Percentiles rank a stretch among this genome's conserved stretches.
Evolutionary conservation across 2,888 invertebrate genomes (phyloP).

Genomic region (Dryobotodes eremita): DNA sequence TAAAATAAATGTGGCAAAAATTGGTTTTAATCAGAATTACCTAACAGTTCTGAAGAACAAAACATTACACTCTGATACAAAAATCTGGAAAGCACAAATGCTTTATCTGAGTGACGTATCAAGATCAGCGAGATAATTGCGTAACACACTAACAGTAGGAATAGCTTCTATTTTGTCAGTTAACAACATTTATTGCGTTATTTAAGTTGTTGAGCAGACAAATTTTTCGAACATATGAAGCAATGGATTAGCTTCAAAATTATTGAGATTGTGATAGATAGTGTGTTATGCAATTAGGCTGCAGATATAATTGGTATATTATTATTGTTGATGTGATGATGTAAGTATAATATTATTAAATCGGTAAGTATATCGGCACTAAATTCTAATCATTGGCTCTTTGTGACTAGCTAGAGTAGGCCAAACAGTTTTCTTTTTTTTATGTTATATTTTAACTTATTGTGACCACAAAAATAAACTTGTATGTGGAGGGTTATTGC

Average conservation of each 20-base stretch:
- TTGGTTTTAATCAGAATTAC: background rate
- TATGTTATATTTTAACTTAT: too few species aligned
- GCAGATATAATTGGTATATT: background rate
- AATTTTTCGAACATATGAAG: too few species aligned
- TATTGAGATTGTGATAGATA: too few species aligned
- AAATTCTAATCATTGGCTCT: background rate
- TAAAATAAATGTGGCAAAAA: conserved; percentile 11
- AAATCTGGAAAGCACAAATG: background rate
- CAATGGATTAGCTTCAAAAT: too few species aligned
- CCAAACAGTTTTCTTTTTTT: background rate
- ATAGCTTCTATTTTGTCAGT: too few species aligned
- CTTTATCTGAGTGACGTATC: background rate
- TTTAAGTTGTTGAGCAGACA: too few species aligned
- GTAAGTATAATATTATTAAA: background rate
- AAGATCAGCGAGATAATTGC: background rate
- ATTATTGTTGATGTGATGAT: background rate
- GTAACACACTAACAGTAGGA: too few species aligned
- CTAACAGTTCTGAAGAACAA: background rate
- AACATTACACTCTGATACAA: background rate
- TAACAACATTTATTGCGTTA: too few species aligned
- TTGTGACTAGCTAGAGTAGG: background rate
- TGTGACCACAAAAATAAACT: background rate
- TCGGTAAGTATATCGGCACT: too few species aligned
- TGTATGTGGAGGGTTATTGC: too few species aligned
- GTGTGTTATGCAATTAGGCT: too few species aligned